These are phyloP conservation scores for Formica selysi DNA, from an alignment of 1,140 invertebrate genomes.

Conservation along the genomic window DNA sequence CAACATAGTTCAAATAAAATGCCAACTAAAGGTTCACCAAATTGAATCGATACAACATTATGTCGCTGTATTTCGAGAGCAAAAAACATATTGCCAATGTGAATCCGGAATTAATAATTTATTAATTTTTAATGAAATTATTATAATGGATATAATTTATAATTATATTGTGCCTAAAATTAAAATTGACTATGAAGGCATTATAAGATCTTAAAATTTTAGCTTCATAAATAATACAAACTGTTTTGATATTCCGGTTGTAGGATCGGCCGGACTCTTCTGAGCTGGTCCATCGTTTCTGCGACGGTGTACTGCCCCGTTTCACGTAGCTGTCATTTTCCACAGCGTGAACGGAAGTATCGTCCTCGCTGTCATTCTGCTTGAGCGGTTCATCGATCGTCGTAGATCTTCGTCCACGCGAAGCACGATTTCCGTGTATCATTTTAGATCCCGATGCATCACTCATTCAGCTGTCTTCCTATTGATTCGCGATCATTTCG, in stretches of 20 bases:
- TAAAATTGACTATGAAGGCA: neutral
- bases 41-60: neutral
- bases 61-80: neutral
- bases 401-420: slow-evolving; percentile 11
- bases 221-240: neutral
- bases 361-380: slow-evolving; percentile 23
- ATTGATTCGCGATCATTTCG: neutral
- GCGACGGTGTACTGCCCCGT: neutral
- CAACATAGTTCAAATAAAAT: neutral
- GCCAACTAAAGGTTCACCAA: neutral
- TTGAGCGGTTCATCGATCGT: neutral
- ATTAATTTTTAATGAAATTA: neutral
- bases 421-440: slow-evolving; percentile 29
- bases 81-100: neutral
- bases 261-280: slow-evolving; percentile 32
- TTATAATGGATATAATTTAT: neutral
- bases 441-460: neutral
- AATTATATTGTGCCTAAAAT: slow-evolving; percentile 5
- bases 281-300: slow-evolving; percentile 46
- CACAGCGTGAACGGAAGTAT: neutral
- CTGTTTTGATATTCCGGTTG: slow-evolving; percentile 16
- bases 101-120: slow-evolving; percentile 25
- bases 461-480: slow-evolving; percentile 2
- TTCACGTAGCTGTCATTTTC: neutral
- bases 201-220: neutral